A percentile compares a stretch with the other conserved stretches of the same genome.
Conservation (phyloP, 1,140 invertebrate genomes). For the Aethina tumida region DNA sequence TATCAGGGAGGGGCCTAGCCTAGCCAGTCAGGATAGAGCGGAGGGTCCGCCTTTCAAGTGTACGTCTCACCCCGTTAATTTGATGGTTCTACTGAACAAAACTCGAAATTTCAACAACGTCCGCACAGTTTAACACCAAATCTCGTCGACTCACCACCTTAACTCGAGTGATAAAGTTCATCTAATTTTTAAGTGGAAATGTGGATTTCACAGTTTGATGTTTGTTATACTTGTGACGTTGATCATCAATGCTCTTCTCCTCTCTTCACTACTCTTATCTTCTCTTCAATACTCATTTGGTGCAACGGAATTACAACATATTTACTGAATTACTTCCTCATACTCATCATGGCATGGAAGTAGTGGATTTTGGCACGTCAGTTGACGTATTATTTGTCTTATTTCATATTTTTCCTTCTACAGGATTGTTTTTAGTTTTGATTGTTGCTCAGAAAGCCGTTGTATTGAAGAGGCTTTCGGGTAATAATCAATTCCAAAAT, state of each 20-base stretch:
- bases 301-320: background rate
- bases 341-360: no score
- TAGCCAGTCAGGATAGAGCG: background rate
- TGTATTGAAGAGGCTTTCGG: constrained; percentile 26
- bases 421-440: constrained; percentile 25
- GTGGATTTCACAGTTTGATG: no score
- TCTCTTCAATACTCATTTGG: constrained; percentile 2
- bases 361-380: constrained; percentile 16
- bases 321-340: no score
- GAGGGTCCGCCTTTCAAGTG: constrained; percentile 2
- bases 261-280: no score
- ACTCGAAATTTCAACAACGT: no score
- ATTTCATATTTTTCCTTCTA: background rate
- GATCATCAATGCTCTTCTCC: no score
- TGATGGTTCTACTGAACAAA: background rate
- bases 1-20: constrained; percentile 1
- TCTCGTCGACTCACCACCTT: no score
- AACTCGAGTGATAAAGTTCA: no score
- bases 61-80: background rate
- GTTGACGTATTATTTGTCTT: constrained; percentile 11
- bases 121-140: no score
- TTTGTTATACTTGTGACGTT: no score
- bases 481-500: constrained; percentile 29
- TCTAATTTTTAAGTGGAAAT: no score
- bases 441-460: constrained; percentile 35